Base-by-base conservation (phyloP, 1,140 invertebrate genomes). In the Sesamia nonagrioides region DNA sequence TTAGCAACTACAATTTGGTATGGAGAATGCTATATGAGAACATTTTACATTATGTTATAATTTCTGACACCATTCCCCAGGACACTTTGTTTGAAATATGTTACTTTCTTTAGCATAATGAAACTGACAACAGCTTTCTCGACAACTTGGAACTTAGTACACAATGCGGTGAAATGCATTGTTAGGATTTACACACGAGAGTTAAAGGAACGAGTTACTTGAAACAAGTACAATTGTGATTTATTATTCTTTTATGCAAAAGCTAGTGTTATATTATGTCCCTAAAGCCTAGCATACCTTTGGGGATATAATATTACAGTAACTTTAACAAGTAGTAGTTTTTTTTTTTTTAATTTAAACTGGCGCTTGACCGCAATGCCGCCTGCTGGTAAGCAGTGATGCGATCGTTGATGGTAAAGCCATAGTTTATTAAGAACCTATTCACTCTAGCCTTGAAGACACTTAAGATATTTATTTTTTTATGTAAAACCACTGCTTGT, bases 1-100 rank as follows among this genome's bases (percentile, higher is more conserved):
- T 81, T 77, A 77, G 48, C 68, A 66, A 77, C 74, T 66, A 50
- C 50, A 37, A 56, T 81, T 75, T 77, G 45, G 35, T 18, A 18
- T 15, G 52, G 35, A 58, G 71, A 54, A 15, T 27, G 4, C 52
- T 60, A 27, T 74, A 74, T 42, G 52, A 60, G 18, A 42, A n/a
- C 52, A 74, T 74, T 60, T 74, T 27, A 40, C 71, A 27, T 74
- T 60, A 27, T n/a, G 35, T 35, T 48, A n/a, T 54, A 45, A 74
- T 74, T 74, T 60, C 61, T 66, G 37, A 45, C 61, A 17, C 37
- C 61, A 66, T 60, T 40, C 27, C n/a, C 27, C 17, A 37, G 37
- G 52, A 37, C 35, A 60, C 18, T 60, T 60, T 17, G 27, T 56
- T 50, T 69, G 45, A 48, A 50, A 50, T 69, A 48, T 69, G 66